Evolutionary conservation across 1,140 invertebrate genomes (phyloP).

Genomic region (Contarinia nasturtii): DNA sequence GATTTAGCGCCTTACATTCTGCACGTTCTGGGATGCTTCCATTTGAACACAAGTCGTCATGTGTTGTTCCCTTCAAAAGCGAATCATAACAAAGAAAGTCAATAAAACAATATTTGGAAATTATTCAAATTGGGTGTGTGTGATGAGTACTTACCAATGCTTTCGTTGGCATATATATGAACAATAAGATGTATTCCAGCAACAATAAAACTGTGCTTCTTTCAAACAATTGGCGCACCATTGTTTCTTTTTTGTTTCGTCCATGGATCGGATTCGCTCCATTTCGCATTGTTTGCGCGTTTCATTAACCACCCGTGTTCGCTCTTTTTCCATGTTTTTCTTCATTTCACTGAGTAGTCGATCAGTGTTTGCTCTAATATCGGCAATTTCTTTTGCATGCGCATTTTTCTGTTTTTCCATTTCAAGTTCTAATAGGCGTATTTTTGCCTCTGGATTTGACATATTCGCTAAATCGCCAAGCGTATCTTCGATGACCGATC

Average conservation of each 20-base stretch:
- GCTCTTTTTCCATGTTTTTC: constrained; percentile 42
- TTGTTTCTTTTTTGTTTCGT: constrained; percentile 61
- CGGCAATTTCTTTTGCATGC: constrained; percentile 24
- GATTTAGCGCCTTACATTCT: too few relatives aligned
- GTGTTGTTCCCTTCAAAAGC: too few relatives aligned
- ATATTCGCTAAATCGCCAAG: constrained; percentile 28
- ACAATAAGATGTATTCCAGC: constrained; percentile 90
- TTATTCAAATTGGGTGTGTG: too few relatives aligned
- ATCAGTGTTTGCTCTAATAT: constrained; percentile 25
- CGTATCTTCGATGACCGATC: constrained; percentile 34
- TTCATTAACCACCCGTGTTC: constrained; percentile 35
- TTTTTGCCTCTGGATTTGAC: constrained; percentile 28
- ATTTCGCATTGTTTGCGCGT: constrained; percentile 35
- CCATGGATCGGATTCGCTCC: constrained; percentile 43
- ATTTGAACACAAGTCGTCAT: too few relatives aligned
- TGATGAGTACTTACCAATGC: constrained; percentile 42
- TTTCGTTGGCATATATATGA: constrained; percentile 62
- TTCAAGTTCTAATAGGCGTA: constrained; percentile 36
- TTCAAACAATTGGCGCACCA: constrained; percentile 76
- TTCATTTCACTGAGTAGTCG: constrained; percentile 34
- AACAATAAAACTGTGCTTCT: constrained; percentile 80
- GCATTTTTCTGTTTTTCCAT: constrained; percentile 42
- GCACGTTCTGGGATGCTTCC: too few relatives aligned
- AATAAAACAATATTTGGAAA: too few relatives aligned
- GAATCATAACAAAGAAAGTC: too few relatives aligned